A percentile compares a stretch with the other conserved stretches of the same genome.
Evolutionary conservation across 2,888 invertebrate species (phyloP).

Genomic region (Lasius fuliginosus): DNA sequence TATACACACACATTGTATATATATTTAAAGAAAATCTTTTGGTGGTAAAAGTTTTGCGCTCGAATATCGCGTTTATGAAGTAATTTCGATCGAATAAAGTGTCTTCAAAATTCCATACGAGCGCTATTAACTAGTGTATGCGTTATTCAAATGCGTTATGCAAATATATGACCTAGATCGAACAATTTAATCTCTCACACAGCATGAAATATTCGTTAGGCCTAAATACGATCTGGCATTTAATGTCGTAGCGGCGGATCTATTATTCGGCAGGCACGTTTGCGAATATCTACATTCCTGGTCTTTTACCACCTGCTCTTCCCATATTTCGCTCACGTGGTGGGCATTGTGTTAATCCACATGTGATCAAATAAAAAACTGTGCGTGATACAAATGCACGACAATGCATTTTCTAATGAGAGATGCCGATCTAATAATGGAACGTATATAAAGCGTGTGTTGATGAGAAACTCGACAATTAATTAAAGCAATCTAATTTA

Average conservation of each 20-base stretch:
- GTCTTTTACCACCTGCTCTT: neutral
- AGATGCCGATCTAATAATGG: conserved; percentile 5
- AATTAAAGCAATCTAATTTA: conserved; percentile 26
- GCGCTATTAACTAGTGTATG: neutral
- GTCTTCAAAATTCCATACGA: neutral
- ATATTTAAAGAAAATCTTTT: neutral
- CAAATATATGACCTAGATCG: neutral
- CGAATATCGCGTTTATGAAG: neutral
- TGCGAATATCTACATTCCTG: conserved; percentile 1
- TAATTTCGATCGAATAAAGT: neutral
- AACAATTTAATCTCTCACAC: conserved; percentile 20
- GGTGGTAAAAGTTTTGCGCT: neutral
- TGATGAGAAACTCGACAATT: conserved; percentile 2
- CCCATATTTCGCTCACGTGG: conserved; percentile 22
- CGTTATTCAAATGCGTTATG: neutral
- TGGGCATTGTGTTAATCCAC: neutral
- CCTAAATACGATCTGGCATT: neutral
- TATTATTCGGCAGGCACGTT: conserved; percentile 31
- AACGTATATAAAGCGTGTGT: neutral
- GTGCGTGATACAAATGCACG: neutral
- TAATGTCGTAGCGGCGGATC: conserved; percentile 21
- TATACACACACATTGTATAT: neutral
- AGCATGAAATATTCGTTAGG: conserved; percentile 33
- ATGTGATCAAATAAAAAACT: neutral
- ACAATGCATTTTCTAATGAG: conserved; percentile 27